Evolutionary conservation across 2,888 invertebrate genomes (phyloP).

Genomic region (Malacosoma neustria): DNA sequence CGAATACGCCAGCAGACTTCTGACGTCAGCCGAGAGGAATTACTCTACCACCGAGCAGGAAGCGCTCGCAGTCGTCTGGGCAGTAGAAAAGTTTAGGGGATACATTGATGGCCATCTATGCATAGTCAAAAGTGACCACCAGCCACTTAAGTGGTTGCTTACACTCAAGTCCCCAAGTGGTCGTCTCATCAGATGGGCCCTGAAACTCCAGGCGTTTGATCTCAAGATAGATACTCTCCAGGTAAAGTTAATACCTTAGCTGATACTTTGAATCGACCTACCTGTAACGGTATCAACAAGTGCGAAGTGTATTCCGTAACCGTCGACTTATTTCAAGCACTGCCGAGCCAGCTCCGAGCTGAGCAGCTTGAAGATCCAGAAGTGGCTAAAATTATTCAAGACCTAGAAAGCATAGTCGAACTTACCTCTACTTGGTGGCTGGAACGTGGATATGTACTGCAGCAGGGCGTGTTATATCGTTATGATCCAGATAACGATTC

Average conservation of each 20-base stretch:
- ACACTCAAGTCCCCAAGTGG: conserved; percentile 31
- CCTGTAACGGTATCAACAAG: no score
- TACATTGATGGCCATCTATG: conserved; percentile 26
- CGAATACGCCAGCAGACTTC: conserved; percentile 14
- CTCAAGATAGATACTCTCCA: conserved; percentile 30
- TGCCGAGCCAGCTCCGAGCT: not conserved
- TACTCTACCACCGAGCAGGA: not conserved
- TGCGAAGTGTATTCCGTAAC: no score
- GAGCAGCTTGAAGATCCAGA: not conserved
- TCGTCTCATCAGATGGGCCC: conserved; percentile 43
- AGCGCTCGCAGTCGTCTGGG: conserved; percentile 8
- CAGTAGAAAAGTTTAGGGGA: conserved; percentile 15
- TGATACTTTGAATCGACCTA: conserved; percentile 32
- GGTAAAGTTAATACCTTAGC: conserved; percentile 36
- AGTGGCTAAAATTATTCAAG: not conserved
- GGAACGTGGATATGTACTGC: not conserved
- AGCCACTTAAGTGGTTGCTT: conserved; percentile 41
- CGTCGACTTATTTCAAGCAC: no score
- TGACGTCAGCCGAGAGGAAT: not conserved
- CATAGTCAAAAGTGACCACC: conserved; percentile 40
- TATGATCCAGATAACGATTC: not conserved
- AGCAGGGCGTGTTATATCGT: not conserved
- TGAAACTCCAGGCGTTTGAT: conserved; percentile 34
- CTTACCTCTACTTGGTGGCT: not conserved
- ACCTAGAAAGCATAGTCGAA: not conserved